These are phyloP conservation scores for Cotesia typhae DNA, from an alignment of 1,140 invertebrate genomes.

Conservation along the genomic window DNA sequence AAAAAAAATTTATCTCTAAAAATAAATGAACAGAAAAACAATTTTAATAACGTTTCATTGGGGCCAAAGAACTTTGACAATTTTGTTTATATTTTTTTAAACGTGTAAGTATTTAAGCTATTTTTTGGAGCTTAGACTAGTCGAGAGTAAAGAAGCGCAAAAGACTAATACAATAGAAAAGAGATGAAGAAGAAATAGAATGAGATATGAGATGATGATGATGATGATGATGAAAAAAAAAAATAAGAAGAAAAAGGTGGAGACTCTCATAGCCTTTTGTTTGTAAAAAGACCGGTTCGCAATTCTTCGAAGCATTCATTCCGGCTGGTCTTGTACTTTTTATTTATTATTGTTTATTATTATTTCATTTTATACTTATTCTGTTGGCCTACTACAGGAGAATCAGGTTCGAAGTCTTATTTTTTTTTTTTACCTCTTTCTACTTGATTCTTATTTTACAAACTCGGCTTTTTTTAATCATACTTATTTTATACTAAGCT, in stretches of 20 bases:
- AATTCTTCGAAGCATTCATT: conserved; percentile 60
- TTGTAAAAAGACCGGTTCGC: conserved; percentile 53
- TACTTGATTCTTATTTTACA: neutral
- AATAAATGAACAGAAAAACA: neutral
- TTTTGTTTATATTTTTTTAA: conserved; percentile 10
- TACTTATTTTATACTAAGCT: no score
- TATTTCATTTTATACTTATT: conserved; percentile 3
- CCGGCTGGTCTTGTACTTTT: conserved; percentile 34
- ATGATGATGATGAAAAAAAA: conserved; percentile 1
- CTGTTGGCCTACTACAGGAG: conserved; percentile 29
- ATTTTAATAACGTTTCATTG: neutral
- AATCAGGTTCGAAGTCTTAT: conserved; percentile 11
- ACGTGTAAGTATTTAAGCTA: no score
- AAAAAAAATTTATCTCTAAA: neutral
- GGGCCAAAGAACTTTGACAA: neutral
- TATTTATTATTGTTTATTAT: conserved; percentile 11
- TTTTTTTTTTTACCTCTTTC: neutral
- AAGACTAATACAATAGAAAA: conserved; percentile 15
- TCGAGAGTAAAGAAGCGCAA: neutral
- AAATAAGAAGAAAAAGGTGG: conserved; percentile 23
- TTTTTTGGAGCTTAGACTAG: no score
- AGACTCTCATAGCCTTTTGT: conserved; percentile 51
- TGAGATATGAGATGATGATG: no score
- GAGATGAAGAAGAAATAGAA: conserved; percentile 1
- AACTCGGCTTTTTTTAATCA: neutral